Evolutionary conservation across 2,113 vertebrate species (phyloP).

Genomic region (Ceyx margarethae): DNA sequence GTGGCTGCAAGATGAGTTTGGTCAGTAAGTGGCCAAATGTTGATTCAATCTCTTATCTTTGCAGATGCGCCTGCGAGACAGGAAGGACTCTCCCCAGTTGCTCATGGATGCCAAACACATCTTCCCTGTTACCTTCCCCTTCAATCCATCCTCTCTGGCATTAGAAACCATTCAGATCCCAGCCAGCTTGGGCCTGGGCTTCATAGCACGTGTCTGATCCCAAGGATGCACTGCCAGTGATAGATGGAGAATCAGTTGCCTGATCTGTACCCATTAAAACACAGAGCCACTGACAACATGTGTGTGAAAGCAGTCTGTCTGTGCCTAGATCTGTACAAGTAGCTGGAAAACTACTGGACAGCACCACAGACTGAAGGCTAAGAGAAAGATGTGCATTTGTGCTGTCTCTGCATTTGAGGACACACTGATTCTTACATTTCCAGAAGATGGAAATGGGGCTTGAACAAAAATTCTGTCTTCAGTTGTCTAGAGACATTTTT

Average conservation of each 20-base stretch:
- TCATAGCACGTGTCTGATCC: slow-evolving; percentile 90
- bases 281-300: slow-evolving; percentile 54
- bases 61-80: slow-evolving; percentile 92
- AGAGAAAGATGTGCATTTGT: slow-evolving; percentile 7
- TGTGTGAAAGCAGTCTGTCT: slow-evolving; percentile 31
- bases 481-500: slow-evolving; percentile 56
- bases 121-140: slow-evolving; percentile 96
- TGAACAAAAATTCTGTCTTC: slow-evolving; percentile 47
- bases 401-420: not conserved
- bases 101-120: slow-evolving; percentile 98
- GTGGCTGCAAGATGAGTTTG: not conserved
- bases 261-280: slow-evolving; percentile 12
- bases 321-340: slow-evolving; percentile 21
- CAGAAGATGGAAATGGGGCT: not conserved
- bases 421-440: not conserved
- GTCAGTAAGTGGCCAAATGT: not conserved
- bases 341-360: slow-evolving; percentile 43
- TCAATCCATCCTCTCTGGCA: slow-evolving; percentile 92
- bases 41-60: slow-evolving; percentile 35
- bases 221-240: not conserved
- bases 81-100: slow-evolving; percentile 92
- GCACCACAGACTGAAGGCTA: slow-evolving; percentile 3
- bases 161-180: slow-evolving; percentile 98
- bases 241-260: slow-evolving; percentile 19
- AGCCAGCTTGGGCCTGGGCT: slow-evolving; percentile 88